Base-by-base conservation (phyloP, 2,888 invertebrate species). In the Drosophila subsilvestris region DNA sequence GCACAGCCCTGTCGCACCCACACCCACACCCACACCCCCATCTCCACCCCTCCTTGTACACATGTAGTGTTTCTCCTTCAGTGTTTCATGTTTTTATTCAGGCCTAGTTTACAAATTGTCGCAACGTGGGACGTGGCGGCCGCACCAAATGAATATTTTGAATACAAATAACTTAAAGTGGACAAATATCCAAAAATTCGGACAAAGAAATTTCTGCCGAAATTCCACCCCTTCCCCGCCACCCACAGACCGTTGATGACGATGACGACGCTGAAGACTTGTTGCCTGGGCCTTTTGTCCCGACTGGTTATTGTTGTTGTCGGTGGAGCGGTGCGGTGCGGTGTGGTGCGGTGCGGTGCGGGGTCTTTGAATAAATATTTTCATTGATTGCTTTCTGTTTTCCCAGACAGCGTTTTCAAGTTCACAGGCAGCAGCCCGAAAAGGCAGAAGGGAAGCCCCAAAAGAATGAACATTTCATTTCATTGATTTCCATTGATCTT, bases 81-180 rank as follows among this genome's bases (percentile, higher is more conserved):
- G 32, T 22, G 76, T 74, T 86, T 71, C 86, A 86, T 86, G 83
- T 86, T 80, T 80, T 86, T 86, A 86, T 82, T 86, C 86, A 86
- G 74, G 78, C 72, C 78, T 73, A 76, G 80, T 80, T 78, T 83
- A 78, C 86, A 82, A 82, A 82, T 86, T 83, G 82, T 78, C 70
- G 63, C 73, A 59, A 73, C 72, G 68, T 66, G 45, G 65, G 17
- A 65, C 65, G 66, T 65, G 65, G 65, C 56, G 7, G 32, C 45
- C 5, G 68, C 48, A 67, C 68, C 25, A 66, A 66, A 67, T 67
- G 66, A 63, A 74, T 72, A 77, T 83, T 80, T 81, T 77, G 73
- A 79, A 86, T 79, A 69, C 77, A 85, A 85, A 77, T 77, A 75
- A 56, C 78, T 80, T 80, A 49, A 71, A 70, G 55, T 44, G 47